Evolutionary conservation across 2,888 invertebrate species (phyloP).

Genomic region (Cephus spinipes): DNA sequence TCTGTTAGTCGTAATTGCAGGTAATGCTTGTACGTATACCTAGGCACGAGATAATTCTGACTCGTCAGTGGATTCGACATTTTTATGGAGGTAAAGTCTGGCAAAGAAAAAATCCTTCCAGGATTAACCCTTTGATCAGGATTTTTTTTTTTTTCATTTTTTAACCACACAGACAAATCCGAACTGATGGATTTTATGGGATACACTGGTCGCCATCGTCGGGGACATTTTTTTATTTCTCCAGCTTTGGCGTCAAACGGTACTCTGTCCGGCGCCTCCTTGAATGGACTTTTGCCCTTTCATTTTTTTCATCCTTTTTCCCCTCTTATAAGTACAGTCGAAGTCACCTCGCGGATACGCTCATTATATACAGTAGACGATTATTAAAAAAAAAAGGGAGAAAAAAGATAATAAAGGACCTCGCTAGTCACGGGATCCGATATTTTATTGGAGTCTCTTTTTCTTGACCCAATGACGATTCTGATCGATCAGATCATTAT

Average conservation of each 20-base stretch:
- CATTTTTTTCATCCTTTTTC: not conserved
- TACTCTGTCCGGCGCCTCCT: conserved; percentile 16
- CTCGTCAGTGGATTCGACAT: not conserved
- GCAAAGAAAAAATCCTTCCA: not conserved
- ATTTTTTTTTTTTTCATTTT: not conserved
- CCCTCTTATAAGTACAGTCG: conserved; percentile 10
- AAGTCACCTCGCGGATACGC: conserved; percentile 12
- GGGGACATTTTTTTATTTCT: not conserved
- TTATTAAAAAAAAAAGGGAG: conserved; percentile 19
- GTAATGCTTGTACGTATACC: no score
- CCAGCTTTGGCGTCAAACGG: conserved; percentile 32
- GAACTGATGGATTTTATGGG: not conserved
- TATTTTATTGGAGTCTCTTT: not conserved
- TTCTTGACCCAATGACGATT: no score
- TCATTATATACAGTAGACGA: conserved; percentile 39
- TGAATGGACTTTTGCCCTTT: not conserved
- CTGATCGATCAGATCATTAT: not conserved
- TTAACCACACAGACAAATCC: not conserved
- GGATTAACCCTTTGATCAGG: not conserved
- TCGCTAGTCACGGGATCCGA: not conserved
- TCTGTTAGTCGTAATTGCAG: no score
- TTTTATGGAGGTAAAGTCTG: not conserved
- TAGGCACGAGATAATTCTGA: not conserved
- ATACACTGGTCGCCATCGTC: not conserved
- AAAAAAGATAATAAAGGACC: conserved; percentile 2